Percentiles rank a stretch among this genome's conserved stretches.
Conservation (phyloP, 2,888 invertebrate genomes). For the Loripinus fragilis region DNA sequence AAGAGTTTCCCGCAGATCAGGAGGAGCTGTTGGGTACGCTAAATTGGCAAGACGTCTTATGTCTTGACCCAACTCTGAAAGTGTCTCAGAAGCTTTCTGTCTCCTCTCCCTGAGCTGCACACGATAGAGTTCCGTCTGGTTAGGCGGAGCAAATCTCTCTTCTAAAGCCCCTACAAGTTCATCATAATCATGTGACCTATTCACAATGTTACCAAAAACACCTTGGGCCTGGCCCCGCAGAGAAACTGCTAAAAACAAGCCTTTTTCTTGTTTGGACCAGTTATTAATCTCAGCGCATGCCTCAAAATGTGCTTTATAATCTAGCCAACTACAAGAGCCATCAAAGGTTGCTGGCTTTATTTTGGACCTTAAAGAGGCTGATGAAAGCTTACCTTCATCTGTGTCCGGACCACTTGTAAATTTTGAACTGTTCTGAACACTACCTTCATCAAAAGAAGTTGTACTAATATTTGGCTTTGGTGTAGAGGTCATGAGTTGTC, state of each 20-base stretch:
- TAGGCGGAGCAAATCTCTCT: conserved; percentile 18
- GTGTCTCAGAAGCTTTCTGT: neutral
- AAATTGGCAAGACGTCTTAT: conserved; percentile 4
- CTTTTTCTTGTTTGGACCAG: neutral
- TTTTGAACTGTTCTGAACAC: too few species aligned
- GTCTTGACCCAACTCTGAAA: conserved; percentile 16
- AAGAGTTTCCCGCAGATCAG: too few species aligned
- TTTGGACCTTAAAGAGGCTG: too few species aligned
- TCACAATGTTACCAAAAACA: conserved; percentile 8
- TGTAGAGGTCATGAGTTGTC: too few species aligned
- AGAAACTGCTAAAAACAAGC: conserved; percentile 3
- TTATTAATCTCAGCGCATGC: neutral
- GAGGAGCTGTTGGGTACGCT: conserved; percentile 15
- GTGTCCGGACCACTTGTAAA: too few species aligned
- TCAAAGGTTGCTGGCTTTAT: too few species aligned
- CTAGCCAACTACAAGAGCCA: neutral
- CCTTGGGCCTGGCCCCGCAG: conserved; percentile 5
- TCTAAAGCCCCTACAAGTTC: too few species aligned
- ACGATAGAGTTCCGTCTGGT: neutral
- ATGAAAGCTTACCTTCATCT: too few species aligned
- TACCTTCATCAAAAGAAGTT: too few species aligned
- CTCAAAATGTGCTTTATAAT: neutral
- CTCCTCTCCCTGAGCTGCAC: too few species aligned
- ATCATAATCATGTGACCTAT: neutral
- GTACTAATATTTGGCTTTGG: too few species aligned